Evolutionary conservation across 92 coral and sea anemone species (phyloP), one percentile per base, ranked within the genome.

Genomic region (Virgularia gustaviana): DNA sequence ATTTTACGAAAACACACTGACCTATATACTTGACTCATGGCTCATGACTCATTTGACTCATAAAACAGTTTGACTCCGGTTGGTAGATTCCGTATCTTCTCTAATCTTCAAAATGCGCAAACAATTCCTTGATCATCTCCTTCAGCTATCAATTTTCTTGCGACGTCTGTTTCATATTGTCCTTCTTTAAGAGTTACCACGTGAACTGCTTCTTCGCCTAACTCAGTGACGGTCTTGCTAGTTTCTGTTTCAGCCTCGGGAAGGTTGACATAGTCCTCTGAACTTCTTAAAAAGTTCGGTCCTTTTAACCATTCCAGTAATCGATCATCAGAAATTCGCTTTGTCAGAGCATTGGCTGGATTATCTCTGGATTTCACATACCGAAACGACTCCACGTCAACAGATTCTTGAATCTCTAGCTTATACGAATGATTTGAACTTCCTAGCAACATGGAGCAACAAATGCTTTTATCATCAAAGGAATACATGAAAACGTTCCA

Each of bases 301-400:
- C 68, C 82, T 28, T 16, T 16, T 39, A 57, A 12, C 82, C 68
- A 78, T 38, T 36, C 30, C 56, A 24, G 28, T 2, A 78, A 57
- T 11, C 41, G 53, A 29, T 47, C 77, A 0, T 41, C 38, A 20
- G 35, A 45, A 33, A 70, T 72, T 20, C 80, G 79, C 20, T 79
- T 51, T 8, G 84, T 83, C 18, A 83, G 71, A 6, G 78, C 85
- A 47, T 87, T 83, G 0, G 86, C 91, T 25, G 88, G 88, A 52
- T 87, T 83, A 19, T 63, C 54, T 57, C 77, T 83, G 4, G 88
- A 83, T 59, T 81, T 79, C 37, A 78, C 27, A 62, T 77, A 83
- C 2, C 61, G 54, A 52, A 83, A 83, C 42, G 29, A 76, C 35
- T 83, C 75, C 39, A 51, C 33, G 18, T 59, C 81, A 2, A 83